Base-by-base conservation (phyloP, 2,113 vertebrate species). In the Megaceryle torquata region DNA sequence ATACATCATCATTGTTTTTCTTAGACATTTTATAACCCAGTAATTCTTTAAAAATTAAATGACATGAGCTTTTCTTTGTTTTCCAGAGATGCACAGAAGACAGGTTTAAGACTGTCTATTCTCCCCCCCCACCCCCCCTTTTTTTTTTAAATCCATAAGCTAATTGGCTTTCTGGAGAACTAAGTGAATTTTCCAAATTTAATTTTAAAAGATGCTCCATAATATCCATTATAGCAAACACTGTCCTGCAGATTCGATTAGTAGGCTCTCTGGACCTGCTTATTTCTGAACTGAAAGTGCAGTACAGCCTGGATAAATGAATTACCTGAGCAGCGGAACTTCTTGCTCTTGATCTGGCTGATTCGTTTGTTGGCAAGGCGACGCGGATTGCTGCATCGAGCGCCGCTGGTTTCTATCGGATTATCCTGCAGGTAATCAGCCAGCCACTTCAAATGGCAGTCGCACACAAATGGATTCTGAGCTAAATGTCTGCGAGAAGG, bases 321-420 rank as follows among this genome's bases (percentile, higher is more conserved):
- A 98, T 98, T 99, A 99, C 99, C 99, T 99, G 99, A 99, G 98
- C 99, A 99, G 97, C 99, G 99, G 98, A 99, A 99, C 99, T 99
- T 99, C 98, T 99, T 99, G 98, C 99, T 99, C 98, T 99, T 99
- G 97, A 99, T 98, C 98, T 99, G 98, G 98, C 99, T 99, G 98
- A 99, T 99, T 96, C 99, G 99, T 93, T 99, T 99, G 99, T 99
- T 99, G 96, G 99, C 99, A 94, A 99, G 98, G 92, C 99, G 98
- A 85, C 99, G 98, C 2, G 99, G 99, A 97, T 98, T 99, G 97
- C 99, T 99, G 98, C 99, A 99, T 97, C 99, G 99, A 9, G 99
- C 99, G 20, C 99, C 99, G 31, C 99, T 99, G 43, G 99, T 99
- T 98, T 99, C 99, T 29, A 99, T 99, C 29, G 99, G 99, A 97